Evolutionary conservation across 1,140 invertebrate genomes (phyloP), one percentile per base, ranked within the genome.

Genomic region (Hermatobates lingyangjiaoensis): DNA sequence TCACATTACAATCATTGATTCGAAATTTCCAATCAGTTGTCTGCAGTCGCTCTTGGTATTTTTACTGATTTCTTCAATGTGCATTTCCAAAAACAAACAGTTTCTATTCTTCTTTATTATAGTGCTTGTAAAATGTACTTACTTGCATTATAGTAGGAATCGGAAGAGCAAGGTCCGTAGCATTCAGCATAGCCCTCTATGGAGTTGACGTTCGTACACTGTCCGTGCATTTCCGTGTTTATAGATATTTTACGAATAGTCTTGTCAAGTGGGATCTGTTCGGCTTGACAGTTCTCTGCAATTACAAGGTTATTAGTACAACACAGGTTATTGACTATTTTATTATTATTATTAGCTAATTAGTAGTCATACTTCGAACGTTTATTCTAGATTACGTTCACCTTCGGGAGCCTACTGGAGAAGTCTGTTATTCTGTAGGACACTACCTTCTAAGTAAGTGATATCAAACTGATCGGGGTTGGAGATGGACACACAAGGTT

Each of bases 151-250:
- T 75, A 83, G n/a, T 69, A 62, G 0, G 77, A 76, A 18, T 72
- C 73, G 1, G 80, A 81, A 53, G 71, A 63, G 58, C 81, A 84
- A 20, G 63, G 61, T 4, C 81, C 81, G 27, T 67, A 62, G 55
- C 81, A 84, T 60, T 81, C 74, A 4, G 70, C 74, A 53, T 83
- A 73, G 18, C 71, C 73, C 14, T 59, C 48, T 10, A 83, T 64
- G 0, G 71, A 66, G 27, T 72, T 57, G 0, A 64, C 57, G 62
- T 83, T 84, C 38, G 65, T 65, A 60, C 81, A 84, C 1, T 64
- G 47, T 7, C 77, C 79, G 59, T 75, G 72, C n/a, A 52, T 44
- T 0, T 56, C 55, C 30, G 64, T 58, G 2, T 55, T 55, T 23
- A 69, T 59, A 45, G 67, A 63, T 0, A 84, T 58, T 38, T 79